A percentile compares a stretch with the other conserved stretches of the same genome.
Conservation (phyloP, 2,113 vertebrate genomes). For the Mystacornis crossleyi region DNA sequence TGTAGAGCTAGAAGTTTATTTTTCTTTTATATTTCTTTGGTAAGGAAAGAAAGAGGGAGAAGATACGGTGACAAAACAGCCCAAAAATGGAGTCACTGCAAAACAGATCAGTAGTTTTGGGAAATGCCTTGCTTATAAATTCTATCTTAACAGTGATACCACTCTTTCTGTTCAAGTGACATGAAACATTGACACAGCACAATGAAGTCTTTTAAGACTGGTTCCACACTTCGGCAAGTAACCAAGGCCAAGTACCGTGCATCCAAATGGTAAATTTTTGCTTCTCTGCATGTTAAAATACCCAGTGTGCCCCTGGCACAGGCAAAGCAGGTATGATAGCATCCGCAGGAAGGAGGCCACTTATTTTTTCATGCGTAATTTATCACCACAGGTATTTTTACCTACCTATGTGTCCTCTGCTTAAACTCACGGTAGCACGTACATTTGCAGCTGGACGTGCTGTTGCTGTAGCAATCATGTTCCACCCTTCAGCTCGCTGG, state of each 20-base stretch:
- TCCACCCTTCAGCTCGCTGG: conserved; percentile 13
- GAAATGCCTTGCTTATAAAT: neutral
- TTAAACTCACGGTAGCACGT: conserved; percentile 45
- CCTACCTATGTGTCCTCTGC: conserved; percentile 44
- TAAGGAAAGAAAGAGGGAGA: neutral
- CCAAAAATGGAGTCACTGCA: neutral
- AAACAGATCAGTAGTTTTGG: neutral
- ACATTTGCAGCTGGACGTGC: conserved; percentile 49
- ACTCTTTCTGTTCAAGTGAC: neutral
- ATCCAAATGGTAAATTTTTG: neutral
- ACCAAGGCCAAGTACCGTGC: neutral
- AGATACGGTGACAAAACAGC: neutral
- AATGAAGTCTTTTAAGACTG: neutral
- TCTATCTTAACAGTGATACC: neutral
- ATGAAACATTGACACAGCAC: neutral
- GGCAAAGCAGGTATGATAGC: neutral
- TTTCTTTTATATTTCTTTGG: neutral
- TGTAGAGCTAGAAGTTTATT: neutral
- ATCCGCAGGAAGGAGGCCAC: conserved; percentile 63
- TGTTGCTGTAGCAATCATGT: conserved; percentile 55
- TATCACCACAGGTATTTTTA: conserved; percentile 59
- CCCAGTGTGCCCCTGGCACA: neutral
- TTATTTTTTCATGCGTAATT: conserved; percentile 47
- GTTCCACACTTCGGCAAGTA: neutral
- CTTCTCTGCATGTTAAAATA: conserved; percentile 13